phyloP scores from a whole-genome alignment of 2,797 vertebrate species.

The Sebastes taczanowskii region DNA sequence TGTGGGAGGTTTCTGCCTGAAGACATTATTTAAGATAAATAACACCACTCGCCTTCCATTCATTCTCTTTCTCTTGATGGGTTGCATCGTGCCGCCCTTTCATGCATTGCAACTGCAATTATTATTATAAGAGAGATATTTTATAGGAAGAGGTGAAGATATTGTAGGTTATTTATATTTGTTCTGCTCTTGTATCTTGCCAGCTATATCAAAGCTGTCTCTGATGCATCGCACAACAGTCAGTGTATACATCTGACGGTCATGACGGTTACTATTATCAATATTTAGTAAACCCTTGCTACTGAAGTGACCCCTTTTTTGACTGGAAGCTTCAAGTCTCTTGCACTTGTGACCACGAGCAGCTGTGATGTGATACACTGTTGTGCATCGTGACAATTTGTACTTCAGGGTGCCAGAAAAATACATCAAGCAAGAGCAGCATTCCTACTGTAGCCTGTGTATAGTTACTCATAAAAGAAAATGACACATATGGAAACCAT shows the following conservation, averaged over 20 bases:
- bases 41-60: neutral
- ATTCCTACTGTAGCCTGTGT: neutral
- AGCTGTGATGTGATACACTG: conserved; percentile 15
- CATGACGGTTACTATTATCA: conserved; percentile 6
- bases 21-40: neutral
- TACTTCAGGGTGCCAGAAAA: conserved; percentile 17
- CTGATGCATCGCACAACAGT: conserved; percentile 77
- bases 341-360: neutral
- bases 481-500: conserved; percentile 14
- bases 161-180: conserved; percentile 8
- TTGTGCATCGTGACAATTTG: conserved; percentile 20
- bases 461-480: conserved; percentile 2
- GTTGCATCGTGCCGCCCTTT: neutral
- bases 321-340: neutral
- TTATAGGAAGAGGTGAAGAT: neutral
- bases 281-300: conserved; percentile 8
- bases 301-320: neutral
- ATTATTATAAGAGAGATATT: neutral
- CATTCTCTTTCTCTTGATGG: neutral
- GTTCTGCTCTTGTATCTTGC: conserved; percentile 60
- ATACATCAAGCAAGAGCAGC: conserved; percentile 7
- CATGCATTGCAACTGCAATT: neutral
- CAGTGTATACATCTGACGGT: neutral
- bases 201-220: conserved; percentile 85
- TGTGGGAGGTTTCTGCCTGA: neutral